phyloP scores from a whole-genome alignment of 1,140 invertebrate genomes.

The Melitaea cinxia region DNA sequence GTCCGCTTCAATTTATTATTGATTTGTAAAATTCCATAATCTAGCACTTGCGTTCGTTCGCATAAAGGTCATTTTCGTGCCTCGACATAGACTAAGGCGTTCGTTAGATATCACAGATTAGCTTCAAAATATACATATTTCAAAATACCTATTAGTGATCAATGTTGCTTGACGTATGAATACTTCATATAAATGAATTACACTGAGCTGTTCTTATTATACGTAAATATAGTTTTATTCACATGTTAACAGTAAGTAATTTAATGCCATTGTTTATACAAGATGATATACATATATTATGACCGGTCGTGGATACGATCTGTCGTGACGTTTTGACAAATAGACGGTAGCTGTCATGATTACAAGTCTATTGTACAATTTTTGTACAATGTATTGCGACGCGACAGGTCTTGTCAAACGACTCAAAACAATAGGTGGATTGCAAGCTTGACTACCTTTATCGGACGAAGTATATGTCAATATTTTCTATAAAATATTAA shows the following conservation, averaged over 20 bases:
- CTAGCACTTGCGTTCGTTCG: constrained; percentile 26
- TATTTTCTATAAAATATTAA: constrained; percentile 77
- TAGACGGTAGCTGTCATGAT: background rate
- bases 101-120: constrained; percentile 73
- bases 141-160: constrained; percentile 67
- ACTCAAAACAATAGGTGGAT: constrained; percentile 55
- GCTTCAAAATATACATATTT: constrained; percentile 70
- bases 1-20: constrained; percentile 27
- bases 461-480: constrained; percentile 62
- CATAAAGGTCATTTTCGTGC: constrained; percentile 43
- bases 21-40: constrained; percentile 30
- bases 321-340: constrained; percentile 3
- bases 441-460: constrained; percentile 67
- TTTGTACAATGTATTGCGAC: constrained; percentile 8
- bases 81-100: constrained; percentile 55
- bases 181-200: constrained; percentile 54
- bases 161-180: constrained; percentile 72
- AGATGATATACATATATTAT: constrained; percentile 56
- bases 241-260: constrained; percentile 66
- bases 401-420: constrained; percentile 31
- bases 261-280: constrained; percentile 62
- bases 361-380: background rate
- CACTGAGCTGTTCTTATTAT: constrained; percentile 75
- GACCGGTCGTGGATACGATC: constrained; percentile 27
- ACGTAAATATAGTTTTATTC: constrained; percentile 77